Base-by-base conservation (phyloP, 2,888 invertebrate genomes). In the Coelopa pilipes region DNA sequence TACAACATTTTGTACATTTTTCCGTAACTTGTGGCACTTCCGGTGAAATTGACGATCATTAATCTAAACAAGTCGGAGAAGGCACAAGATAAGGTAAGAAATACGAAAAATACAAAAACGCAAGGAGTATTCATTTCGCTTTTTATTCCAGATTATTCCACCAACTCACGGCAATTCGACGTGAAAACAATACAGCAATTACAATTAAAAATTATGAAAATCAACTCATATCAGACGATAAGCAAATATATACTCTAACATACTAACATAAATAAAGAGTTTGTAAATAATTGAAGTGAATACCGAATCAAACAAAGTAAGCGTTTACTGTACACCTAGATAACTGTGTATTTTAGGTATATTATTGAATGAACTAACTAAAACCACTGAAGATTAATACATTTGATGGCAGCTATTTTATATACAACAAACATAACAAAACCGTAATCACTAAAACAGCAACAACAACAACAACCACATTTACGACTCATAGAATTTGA, bases 391-490 rank as follows among this genome's bases (percentile, higher is more conserved):
- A 72, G 34, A 34, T 34, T 7, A 34, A 34, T 34, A 34, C 2
- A 34, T 34, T 34, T 34, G 34, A 65, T 19, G 71, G 71, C 71
- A 71, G 71, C 71, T 71, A 71, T 71, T 71, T 63, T 66, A 62
- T 63, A 19, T 46, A 17, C 47, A 68, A 15, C 12, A 70, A 19
- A 12, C 50, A 45, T 15, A 19, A 57, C 49, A 70, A 15, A 45
- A 62, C 57, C 53, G 72, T 67, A 68, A 24, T 10, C 46, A 59
- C 70, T 46, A 4, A 59, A 49, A 21, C 47, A 49, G 53, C 68
- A 57, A 70, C 70, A 73, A 77, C 76, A 77, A 74, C 74, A 74
- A 74, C 65, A 34, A 73, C 71, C 34, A 74, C 49, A 24, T 50
- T 34, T 70, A 62, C 60, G 17, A 55, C 24, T 47, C 24, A 34